Base-by-base conservation (phyloP, 2,113 vertebrate genomes). In the Stigmatopora nigra region DNA sequence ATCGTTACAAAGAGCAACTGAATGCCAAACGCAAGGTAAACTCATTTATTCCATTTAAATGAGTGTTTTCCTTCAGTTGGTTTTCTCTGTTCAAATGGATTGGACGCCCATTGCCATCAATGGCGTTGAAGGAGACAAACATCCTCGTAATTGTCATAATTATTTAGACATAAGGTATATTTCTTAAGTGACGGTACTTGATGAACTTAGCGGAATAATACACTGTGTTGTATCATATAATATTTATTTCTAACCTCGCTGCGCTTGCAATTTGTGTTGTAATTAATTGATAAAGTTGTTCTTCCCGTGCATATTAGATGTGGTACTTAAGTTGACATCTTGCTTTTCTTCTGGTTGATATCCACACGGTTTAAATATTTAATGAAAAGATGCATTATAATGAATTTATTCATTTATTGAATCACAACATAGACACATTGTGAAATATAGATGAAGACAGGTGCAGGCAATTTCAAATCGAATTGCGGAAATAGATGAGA, bases 1-100 rank as follows among this genome's bases (percentile, higher is more conserved):
- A 94, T 81, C 93, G 95, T 22, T 99, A 99, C 89, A 94, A 93
- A 0, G 95, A 98, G 81, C 97, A 98, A 83, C 92, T 98, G 63
- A 93, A 84, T 0, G 95, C 97, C 67, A 98, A 99, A 76, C 90
- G 95, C 77, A 99, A 98, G 93, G 97, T 98, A 73, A 84, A 47
- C 13, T 19, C 9, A 12, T 53, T 53, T 53, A 53, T 53, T 56
- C 6, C 7, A 31, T 31, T 56, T 25, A 16, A 56, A 31, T 31
- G 22, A 55, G 20, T 31, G 25, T 31, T 31, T 31, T 31, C 25
- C 25, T 31, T 31, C 25, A 31, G 9, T 41, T 7, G 9, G 38
- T 41, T 10, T 10, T 41, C 38, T 10, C 38, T 8, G 4, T 41
- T 41, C 38, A 41, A 41, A 41, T 41, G 38, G 38, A 41, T 10